These are phyloP conservation scores for Acipenser oxyrinchus DNA, from an alignment of 2,797 vertebrate species.

Conservation along the genomic window DNA sequence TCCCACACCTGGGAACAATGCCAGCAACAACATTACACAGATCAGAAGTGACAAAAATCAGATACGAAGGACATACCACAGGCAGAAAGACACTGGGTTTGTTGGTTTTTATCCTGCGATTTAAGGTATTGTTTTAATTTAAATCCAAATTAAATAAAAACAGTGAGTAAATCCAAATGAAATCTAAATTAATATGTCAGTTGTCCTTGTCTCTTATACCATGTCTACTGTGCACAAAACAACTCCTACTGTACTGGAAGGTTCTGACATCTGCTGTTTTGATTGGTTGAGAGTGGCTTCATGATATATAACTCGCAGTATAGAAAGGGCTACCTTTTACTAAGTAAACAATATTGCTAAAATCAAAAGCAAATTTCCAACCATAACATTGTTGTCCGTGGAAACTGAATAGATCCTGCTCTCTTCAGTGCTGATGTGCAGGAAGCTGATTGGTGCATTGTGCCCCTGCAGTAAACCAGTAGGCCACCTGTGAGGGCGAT, in stretches of 20 bases:
- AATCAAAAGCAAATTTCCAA: conserved; percentile 1
- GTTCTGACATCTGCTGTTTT: too few relatives aligned
- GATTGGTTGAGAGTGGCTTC: too few relatives aligned
- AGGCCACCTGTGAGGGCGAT: conserved; percentile 19
- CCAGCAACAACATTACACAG: neutral
- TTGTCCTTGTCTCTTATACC: too few relatives aligned
- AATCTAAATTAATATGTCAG: too few relatives aligned
- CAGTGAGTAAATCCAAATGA: too few relatives aligned
- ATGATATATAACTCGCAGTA: neutral
- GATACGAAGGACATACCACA: too few relatives aligned
- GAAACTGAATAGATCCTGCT: conserved; percentile 31
- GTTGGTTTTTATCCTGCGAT: too few relatives aligned
- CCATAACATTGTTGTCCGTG: conserved; percentile 27
- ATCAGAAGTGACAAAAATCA: neutral
- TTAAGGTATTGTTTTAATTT: too few relatives aligned
- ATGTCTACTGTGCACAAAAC: too few relatives aligned
- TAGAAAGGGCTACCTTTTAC: neutral
- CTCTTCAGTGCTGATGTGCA: conserved; percentile 22
- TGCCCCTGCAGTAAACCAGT: conserved; percentile 27
- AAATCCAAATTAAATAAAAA: too few relatives aligned
- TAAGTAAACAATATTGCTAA: neutral
- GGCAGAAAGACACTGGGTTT: too few relatives aligned
- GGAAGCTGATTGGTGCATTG: conserved; percentile 26
- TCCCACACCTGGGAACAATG: conserved; percentile 31
- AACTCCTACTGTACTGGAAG: too few relatives aligned